phyloP scores from a whole-genome alignment of 1,140 invertebrate genomes.

The Microplitis mediator region DNA sequence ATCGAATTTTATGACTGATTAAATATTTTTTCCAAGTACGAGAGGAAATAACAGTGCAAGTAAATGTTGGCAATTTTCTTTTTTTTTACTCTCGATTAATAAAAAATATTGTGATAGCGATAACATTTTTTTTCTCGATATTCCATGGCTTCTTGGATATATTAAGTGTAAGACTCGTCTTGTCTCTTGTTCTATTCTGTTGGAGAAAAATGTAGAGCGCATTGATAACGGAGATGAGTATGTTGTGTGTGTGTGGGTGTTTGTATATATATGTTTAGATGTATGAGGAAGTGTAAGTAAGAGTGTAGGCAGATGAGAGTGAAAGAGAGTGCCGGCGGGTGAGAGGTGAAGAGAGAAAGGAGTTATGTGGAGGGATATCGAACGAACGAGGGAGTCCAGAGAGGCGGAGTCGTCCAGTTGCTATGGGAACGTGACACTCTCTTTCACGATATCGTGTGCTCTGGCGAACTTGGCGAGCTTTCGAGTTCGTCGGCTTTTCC shows the following conservation, averaged over 20 bases:
- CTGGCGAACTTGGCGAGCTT: slow-evolving; percentile 8
- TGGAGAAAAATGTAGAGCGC: slow-evolving; percentile 10
- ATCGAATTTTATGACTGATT: slow-evolving; percentile 21
- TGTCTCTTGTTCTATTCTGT: background rate
- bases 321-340: background rate
- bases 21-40: background rate
- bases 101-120: too few relatives aligned
- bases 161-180: background rate
- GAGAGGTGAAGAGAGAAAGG: slow-evolving; percentile 9
- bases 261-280: too few relatives aligned
- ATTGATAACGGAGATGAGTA: slow-evolving; percentile 18
- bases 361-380: background rate
- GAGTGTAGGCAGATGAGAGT: background rate
- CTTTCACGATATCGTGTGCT: slow-evolving; percentile 11
- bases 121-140: background rate
- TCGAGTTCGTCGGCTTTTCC: slow-evolving; percentile 9
- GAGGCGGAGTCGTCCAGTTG: slow-evolving; percentile 28
- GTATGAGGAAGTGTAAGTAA: background rate
- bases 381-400: slow-evolving; percentile 23
- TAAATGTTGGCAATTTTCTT: background rate
- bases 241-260: background rate
- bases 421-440: slow-evolving; percentile 32
- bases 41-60: background rate
- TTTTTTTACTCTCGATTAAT: too few relatives aligned
- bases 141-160: background rate